Conservation (phyloP, 1,140 invertebrate species). For the Heliconius hewitsoni region DNA sequence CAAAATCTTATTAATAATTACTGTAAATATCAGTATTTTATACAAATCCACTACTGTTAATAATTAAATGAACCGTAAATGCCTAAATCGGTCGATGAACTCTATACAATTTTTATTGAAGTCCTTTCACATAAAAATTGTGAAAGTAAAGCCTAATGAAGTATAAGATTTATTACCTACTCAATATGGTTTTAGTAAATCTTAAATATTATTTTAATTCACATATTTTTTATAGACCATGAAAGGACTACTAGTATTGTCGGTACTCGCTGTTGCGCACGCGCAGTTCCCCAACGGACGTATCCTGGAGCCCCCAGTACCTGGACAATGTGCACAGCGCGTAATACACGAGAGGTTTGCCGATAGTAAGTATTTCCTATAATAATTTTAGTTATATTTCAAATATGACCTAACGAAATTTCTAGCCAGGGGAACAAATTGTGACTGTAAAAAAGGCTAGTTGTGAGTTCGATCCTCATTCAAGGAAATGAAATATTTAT, state of each 20-base stretch:
- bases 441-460: too few relatives aligned
- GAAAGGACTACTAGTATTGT: slow-evolving; percentile 60
- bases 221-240: slow-evolving; percentile 58
- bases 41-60: neutral
- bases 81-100: slow-evolving; percentile 14
- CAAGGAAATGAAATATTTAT: too few relatives aligned
- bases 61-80: neutral
- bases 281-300: slow-evolving; percentile 87
- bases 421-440: too few relatives aligned
- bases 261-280: slow-evolving; percentile 76
- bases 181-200: neutral
- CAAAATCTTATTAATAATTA: neutral
- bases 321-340: slow-evolving; percentile 87
- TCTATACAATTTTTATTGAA: slow-evolving; percentile 3
- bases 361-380: slow-evolving; percentile 78
- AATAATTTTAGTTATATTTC: neutral
- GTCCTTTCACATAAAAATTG: neutral
- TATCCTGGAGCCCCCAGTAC: slow-evolving; percentile 87
- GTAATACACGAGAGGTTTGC: slow-evolving; percentile 84
- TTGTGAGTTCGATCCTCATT: too few relatives aligned
- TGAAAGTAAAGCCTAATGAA: neutral
- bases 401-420: too few relatives aligned
- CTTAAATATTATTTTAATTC: too few relatives aligned
- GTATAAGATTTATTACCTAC: too few relatives aligned
- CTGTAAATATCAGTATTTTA: neutral